These are phyloP conservation scores for Macrocentrus cingulum DNA, from an alignment of 1,140 invertebrate genomes.

Conservation along the genomic window DNA sequence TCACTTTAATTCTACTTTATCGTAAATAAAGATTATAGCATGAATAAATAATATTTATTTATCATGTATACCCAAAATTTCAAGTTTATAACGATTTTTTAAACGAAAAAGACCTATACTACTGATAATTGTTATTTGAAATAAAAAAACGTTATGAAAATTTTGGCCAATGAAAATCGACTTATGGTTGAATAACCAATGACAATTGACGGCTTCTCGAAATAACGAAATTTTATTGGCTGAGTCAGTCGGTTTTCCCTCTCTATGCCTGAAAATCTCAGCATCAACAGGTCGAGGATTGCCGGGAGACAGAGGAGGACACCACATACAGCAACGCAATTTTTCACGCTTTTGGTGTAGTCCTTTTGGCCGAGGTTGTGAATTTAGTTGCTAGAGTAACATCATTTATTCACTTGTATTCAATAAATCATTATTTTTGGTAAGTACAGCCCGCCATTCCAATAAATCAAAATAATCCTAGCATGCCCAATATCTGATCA, in stretches of 20 bases:
- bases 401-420: neutral
- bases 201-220: neutral
- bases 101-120: too few relatives aligned
- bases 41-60: too few relatives aligned
- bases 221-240: neutral
- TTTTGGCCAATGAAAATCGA: too few relatives aligned
- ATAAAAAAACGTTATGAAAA: neutral
- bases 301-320: neutral
- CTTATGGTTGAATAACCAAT: too few relatives aligned
- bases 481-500: neutral
- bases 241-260: neutral
- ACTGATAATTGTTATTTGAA: too few relatives aligned
- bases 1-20: too few relatives aligned
- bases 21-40: too few relatives aligned
- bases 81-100: too few relatives aligned
- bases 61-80: too few relatives aligned
- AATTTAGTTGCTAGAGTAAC: too few relatives aligned
- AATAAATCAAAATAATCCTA: neutral
- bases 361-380: too few relatives aligned
- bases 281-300: neutral
- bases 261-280: neutral
- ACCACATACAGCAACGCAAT: neutral
- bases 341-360: too few relatives aligned
- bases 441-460: neutral
- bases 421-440: constrained; percentile 1